These are phyloP conservation scores for Phyllopteryx taeniolatus DNA, from an alignment of 2,113 vertebrate species.

Conservation along the genomic window DNA sequence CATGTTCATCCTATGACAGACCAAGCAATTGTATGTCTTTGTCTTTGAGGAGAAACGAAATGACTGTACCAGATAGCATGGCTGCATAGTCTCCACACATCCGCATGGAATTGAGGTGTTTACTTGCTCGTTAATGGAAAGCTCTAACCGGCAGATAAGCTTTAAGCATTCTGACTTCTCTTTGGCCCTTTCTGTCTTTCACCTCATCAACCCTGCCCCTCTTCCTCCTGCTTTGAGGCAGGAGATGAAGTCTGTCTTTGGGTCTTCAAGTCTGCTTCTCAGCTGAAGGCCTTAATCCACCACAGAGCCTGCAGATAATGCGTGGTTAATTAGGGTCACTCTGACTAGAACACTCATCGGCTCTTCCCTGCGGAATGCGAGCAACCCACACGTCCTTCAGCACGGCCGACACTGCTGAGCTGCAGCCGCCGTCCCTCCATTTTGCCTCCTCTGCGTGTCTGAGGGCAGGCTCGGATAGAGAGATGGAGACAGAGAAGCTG, in stretches of 20 bases:
- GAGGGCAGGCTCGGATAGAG: constrained; percentile 32
- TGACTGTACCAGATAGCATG: constrained; percentile 14
- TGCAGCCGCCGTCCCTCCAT: constrained; percentile 25
- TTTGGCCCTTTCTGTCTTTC: constrained; percentile 23
- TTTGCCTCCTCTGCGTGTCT: constrained; percentile 48
- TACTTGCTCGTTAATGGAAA: constrained; percentile 50
- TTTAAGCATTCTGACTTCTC: constrained; percentile 29
- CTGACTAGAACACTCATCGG: constrained; percentile 65
- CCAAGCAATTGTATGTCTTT: constrained; percentile 30
- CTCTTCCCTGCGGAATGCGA: constrained; percentile 58
- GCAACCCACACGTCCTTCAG: constrained; percentile 65
- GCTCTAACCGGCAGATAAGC: constrained; percentile 42
- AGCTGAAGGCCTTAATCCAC: constrained; percentile 66
- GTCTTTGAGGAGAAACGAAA: constrained; percentile 10
- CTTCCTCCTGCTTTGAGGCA: constrained; percentile 40
- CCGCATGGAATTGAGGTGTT: constrained; percentile 30
- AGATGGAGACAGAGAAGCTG: constrained; percentile 29
- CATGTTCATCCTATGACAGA: constrained; percentile 29
- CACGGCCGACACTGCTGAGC: constrained; percentile 36
- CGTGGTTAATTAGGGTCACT: constrained; percentile 76
- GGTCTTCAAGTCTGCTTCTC: constrained; percentile 47
- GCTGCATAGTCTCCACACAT: constrained; percentile 5
- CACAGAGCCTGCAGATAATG: constrained; percentile 70
- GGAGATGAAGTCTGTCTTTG: constrained; percentile 42
- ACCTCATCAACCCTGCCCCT: neutral